phyloP scores from a whole-genome alignment of 2,797 vertebrate genomes.

The Chiloscyllium punctatum region DNA sequence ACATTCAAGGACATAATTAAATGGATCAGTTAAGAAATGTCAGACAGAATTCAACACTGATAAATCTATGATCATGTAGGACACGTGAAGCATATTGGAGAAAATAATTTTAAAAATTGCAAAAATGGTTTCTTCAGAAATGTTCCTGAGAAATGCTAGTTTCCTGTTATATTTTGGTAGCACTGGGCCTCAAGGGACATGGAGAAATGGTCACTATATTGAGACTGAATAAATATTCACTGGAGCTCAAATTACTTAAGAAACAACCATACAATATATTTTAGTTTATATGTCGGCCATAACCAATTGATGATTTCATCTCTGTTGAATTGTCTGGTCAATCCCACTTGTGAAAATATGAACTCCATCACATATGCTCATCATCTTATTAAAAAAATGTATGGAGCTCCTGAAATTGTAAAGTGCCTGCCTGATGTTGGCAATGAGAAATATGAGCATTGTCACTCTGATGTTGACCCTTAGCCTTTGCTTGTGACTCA shows the following conservation, averaged over 20 bases:
- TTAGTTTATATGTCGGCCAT: not conserved
- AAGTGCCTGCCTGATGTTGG: not conserved
- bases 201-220: not conserved
- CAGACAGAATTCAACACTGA: conserved; percentile 7
- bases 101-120: not conserved
- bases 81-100: not conserved
- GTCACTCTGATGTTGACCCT: not conserved
- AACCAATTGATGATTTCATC: not conserved
- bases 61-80: conserved; percentile 6
- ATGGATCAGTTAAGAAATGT: conserved; percentile 26
- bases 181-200: not conserved
- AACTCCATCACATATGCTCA: not conserved
- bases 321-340: not conserved
- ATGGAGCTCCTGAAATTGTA: not conserved
- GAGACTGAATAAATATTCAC: not conserved
- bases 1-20: conserved; percentile 31
- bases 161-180: not conserved
- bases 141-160: not conserved
- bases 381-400: not conserved
- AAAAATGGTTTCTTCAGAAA: not conserved
- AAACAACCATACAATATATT: not conserved
- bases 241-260: not conserved
- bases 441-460: not conserved
- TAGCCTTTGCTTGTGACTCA: not conserved
- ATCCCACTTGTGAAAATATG: not conserved